These are phyloP conservation scores for Lepus townsendii DNA, from an alignment of 2,797 vertebrate species.

Conservation along the genomic window DNA sequence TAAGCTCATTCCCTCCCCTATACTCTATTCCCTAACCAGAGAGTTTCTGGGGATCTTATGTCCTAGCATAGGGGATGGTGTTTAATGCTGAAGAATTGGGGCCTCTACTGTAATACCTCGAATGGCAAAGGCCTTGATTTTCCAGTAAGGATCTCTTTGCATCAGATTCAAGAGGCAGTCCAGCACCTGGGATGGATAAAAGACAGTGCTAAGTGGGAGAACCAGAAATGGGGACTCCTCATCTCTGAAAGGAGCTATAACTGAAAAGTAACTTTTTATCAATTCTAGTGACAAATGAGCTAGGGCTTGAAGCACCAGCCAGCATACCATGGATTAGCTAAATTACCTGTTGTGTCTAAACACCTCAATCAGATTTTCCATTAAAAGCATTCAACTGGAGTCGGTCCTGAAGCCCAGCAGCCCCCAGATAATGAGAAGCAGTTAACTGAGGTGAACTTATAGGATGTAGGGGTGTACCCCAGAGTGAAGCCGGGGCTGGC, in stretches of 20 bases:
- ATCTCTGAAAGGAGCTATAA: conserved; percentile 28
- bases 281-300: conserved; percentile 12
- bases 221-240: neutral
- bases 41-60: conserved; percentile 24
- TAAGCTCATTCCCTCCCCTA: neutral
- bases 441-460: conserved; percentile 34
- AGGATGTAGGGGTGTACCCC: neutral
- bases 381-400: conserved; percentile 9
- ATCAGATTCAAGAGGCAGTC: conserved; percentile 87
- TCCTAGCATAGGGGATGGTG: neutral
- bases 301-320: neutral
- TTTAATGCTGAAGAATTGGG: conserved; percentile 34
- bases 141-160: conserved; percentile 89
- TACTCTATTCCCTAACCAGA: neutral
- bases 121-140: conserved; percentile 90
- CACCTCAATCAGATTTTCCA: neutral
- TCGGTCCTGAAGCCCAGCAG: neutral
- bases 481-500: neutral
- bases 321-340: neutral
- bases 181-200: conserved; percentile 85
- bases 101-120: conserved; percentile 83
- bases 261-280: conserved; percentile 15
- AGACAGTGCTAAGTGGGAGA: conserved; percentile 24
- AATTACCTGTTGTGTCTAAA: neutral
- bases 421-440: neutral